Evolutionary conservation across 2,113 vertebrate species (phyloP), one percentile per base, ranked within the genome.

Genomic region (Choloepus hoffmanni): DNA sequence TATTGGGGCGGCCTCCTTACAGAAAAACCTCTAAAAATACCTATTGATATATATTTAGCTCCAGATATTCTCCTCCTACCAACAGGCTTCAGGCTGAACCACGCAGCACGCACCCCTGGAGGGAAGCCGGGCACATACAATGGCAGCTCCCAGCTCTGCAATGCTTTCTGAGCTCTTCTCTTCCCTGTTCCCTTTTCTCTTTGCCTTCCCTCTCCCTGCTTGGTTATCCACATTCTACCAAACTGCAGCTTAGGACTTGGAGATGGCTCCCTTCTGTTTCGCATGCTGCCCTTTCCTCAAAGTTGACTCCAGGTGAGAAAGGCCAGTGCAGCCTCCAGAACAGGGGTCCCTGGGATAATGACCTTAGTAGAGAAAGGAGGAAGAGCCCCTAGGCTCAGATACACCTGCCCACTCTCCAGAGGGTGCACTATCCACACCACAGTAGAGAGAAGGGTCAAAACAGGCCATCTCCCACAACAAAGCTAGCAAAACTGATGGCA

Each of bases 1-100:
- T 94, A 96, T 95, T 93, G 96, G 96, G 96, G 87, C 36, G 23
- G 94, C 88, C 92, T 97, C 89, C 92, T 96, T 88, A 93, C 76
- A 95, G 94, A 95, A 79, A 97, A 67, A 92, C 88, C 93, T 93
- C 96, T 26, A 60, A 79, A 82, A 95, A 92, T 93, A 77, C 5
- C 93, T 30, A 58, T 73, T 0, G 65, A 73, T 86, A 95, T 86
- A 97, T 95, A 84, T 94, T 95, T 97, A 40, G 74, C 93, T 96
- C 12, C 1, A 72, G 81, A 95, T 65, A 82, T 0, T 0, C 0
- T 95, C 93, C 92, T 97, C 95, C 96, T 74, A 65, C 96, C 89
- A 81, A 40, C 45, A 82, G 73, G 62, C 95, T 85, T 70, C 70
- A 26, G 82, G 94, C 81, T 85, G 81, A 74, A 79, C 48, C 78